Evolutionary conservation across 2,113 vertebrate genomes (phyloP).

Genomic region (Ceuthmochares aereus): DNA sequence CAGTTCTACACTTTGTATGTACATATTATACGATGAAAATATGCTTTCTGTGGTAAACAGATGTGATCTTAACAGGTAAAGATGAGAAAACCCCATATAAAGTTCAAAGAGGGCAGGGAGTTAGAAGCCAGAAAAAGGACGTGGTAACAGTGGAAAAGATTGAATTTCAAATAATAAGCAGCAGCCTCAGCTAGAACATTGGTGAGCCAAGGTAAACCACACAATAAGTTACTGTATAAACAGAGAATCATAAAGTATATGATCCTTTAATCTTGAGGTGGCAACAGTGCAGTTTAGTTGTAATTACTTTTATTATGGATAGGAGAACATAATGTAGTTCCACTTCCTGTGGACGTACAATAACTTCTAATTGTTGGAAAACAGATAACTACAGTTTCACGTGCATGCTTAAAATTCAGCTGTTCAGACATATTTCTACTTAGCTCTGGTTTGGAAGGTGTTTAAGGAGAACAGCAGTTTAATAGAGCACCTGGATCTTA

Average conservation of each 20-base stretch:
- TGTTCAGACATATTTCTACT: not conserved
- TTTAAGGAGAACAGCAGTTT: conserved; percentile 13
- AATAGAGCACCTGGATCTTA: conserved; percentile 42
- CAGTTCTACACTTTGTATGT: not conserved
- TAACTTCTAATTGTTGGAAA: not conserved
- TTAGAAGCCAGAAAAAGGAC: not conserved
- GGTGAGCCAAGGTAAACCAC: conserved; percentile 26
- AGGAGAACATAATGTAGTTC: not conserved
- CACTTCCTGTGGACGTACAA: not conserved
- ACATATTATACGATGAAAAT: not conserved
- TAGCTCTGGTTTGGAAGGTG: conserved; percentile 28
- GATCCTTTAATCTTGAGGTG: conserved; percentile 20
- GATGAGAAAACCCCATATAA: not conserved
- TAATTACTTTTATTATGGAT: not conserved
- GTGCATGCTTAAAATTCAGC: not conserved
- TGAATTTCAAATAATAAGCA: not conserved
- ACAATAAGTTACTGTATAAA: conserved; percentile 17
- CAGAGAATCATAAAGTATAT: not conserved
- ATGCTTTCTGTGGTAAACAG: not conserved
- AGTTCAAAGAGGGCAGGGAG: not conserved
- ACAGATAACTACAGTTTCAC: not conserved
- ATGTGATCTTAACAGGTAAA: not conserved
- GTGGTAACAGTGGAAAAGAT: not conserved
- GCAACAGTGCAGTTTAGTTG: not conserved
- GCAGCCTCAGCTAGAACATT: not conserved